phyloP scores from a whole-genome alignment of 1,140 invertebrate species.

The Batillaria attramentaria region DNA sequence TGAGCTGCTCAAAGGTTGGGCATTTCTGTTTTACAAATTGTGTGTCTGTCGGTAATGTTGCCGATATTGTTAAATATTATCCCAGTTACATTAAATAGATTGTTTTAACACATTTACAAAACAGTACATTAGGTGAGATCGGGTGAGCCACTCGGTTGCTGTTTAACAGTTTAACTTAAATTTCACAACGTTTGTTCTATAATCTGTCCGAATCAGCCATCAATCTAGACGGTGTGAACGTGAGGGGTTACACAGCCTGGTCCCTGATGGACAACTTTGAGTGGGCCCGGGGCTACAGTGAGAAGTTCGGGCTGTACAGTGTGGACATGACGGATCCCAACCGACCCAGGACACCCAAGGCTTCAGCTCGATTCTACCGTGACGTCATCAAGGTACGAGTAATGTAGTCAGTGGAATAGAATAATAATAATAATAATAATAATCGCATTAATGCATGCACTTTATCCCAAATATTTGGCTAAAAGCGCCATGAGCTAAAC shows the following conservation, averaged over 20 bases:
- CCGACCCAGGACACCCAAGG: conserved; percentile 79
- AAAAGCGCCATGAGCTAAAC: no score
- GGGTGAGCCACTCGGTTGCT: no score
- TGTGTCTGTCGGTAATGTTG: no score
- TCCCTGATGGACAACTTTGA: conserved; percentile 87
- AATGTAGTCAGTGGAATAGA: neutral
- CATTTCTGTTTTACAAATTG: no score
- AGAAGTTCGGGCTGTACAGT: conserved; percentile 81
- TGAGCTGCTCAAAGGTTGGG: conserved; percentile 76
- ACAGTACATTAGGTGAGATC: no score
- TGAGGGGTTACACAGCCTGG: conserved; percentile 80
- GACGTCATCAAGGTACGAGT: conserved; percentile 25
- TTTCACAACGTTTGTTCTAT: no score
- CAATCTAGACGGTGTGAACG: neutral
- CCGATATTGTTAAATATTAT: no score
- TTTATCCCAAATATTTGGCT: no score
- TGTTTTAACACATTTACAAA: no score
- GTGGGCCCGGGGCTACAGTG: conserved; percentile 75
- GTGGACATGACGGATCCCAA: conserved; percentile 81
- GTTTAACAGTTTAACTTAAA: no score
- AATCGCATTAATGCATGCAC: neutral
- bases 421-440: neutral
- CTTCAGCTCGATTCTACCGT: conserved; percentile 75
- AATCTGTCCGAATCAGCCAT: no score
- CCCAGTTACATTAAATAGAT: no score